Evolutionary conservation across 23 tunicate genomes (phyloP).

Genomic region (Diplosoma virens): DNA sequence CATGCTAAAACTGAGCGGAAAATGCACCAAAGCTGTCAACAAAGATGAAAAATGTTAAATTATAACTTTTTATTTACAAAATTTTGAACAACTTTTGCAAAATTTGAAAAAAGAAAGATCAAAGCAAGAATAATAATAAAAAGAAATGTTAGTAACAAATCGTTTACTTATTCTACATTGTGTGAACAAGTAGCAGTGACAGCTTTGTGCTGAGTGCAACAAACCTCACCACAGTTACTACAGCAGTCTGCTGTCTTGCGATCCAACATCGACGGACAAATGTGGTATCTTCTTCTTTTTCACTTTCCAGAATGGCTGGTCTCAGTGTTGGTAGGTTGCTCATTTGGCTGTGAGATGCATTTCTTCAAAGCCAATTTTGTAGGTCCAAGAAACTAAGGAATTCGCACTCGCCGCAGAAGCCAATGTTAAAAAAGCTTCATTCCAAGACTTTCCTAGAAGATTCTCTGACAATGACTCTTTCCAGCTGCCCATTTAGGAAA

Average conservation of each 20-base stretch:
- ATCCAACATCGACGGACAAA: not conserved
- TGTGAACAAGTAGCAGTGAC: constrained; percentile 13
- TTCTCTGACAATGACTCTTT: not conserved
- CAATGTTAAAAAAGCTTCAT: constrained; percentile 9
- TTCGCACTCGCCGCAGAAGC: not conserved
- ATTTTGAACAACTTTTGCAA: constrained; percentile 1
- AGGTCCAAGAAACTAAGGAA: not conserved
- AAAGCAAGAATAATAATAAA: not conserved
- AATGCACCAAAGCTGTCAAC: not conserved
- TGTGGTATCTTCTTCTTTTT: constrained; percentile 3
- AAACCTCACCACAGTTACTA: not conserved
- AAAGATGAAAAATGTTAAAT: not conserved
- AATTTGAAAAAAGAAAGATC: not conserved
- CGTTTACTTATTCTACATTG: not conserved
- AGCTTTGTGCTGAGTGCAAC: not conserved
- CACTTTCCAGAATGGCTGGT: not conserved
- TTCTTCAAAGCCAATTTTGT: not conserved
- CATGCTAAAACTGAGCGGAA: not conserved
- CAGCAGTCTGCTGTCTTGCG: constrained; percentile 6
- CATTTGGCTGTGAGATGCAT: not conserved
- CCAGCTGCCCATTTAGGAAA: not conserved
- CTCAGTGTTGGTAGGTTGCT: too few species aligned
- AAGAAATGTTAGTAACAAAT: not conserved
- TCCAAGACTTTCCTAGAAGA: constrained; percentile 2
- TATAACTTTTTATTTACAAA: not conserved